phyloP scores from a whole-genome alignment of 2,113 vertebrate species.

The Oncorhynchus mykiss region DNA sequence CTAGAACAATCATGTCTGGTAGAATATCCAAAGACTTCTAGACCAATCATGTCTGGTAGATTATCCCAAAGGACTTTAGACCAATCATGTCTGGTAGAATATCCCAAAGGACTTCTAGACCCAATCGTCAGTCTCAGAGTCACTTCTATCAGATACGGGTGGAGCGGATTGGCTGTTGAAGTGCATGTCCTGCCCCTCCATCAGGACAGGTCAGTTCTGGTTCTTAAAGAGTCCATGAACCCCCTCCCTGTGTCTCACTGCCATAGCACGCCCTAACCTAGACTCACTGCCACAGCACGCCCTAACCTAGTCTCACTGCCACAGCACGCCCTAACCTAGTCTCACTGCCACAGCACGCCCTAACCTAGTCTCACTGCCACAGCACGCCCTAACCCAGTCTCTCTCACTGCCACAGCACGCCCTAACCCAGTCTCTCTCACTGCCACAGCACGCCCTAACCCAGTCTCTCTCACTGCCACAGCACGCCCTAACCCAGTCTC shows the following conservation, averaged over 20 bases:
- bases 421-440: not conserved
- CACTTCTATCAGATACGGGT: conserved; percentile 31
- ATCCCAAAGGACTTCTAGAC: conserved; percentile 13
- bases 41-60: too few species aligned
- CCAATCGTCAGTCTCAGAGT: conserved; percentile 42
- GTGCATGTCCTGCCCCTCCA: conserved; percentile 35
- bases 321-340: not conserved
- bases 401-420: not conserved
- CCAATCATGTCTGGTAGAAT: not conserved
- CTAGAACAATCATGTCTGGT: too few species aligned
- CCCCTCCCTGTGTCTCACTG: conserved; percentile 30
- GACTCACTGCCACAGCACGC: not conserved
- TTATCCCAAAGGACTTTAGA: too few species aligned
- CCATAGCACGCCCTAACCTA: not conserved
- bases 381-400: not conserved
- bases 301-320: not conserved
- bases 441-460: not conserved
- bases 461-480: too few species aligned
- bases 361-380: not conserved
- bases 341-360: too few species aligned
- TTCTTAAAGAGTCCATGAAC: conserved; percentile 44
- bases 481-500: not conserved
- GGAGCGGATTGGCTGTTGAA: conserved; percentile 45
- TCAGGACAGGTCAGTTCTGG: conserved; percentile 52
- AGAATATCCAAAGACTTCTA: too few species aligned